Evolutionary conservation across 2,113 vertebrate species (phyloP).

Genomic region (Psilopsiagon aurifrons): DNA sequence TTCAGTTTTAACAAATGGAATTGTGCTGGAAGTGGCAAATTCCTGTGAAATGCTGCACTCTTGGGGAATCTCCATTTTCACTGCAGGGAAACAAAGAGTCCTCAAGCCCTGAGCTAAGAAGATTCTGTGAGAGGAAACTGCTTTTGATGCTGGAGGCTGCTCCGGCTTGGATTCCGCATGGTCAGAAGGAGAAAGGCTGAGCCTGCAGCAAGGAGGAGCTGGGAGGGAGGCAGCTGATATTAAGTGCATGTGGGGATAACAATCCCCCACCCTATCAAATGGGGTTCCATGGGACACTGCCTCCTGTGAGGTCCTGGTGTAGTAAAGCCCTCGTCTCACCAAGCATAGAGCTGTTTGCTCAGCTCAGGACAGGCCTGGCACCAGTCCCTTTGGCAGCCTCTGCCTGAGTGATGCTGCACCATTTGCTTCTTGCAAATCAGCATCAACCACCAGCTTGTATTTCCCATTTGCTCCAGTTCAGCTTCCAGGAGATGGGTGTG

Average conservation of each 20-base stretch:
- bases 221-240: background rate
- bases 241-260: background rate
- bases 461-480: accelerated
- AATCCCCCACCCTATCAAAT: background rate
- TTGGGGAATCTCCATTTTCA: background rate
- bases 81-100: background rate
- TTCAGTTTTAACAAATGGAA: background rate
- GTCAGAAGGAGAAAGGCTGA: background rate
- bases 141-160: background rate
- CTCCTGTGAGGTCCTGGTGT: background rate
- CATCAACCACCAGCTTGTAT: accelerated
- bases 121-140: background rate
- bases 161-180: accelerated
- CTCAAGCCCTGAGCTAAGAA: background rate
- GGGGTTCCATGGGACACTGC: background rate
- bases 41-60: background rate
- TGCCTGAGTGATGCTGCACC: accelerated
- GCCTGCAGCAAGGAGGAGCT: background rate
- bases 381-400: accelerated
- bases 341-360: background rate
- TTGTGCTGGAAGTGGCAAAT: background rate
- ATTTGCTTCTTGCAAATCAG: accelerated
- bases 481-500: background rate
- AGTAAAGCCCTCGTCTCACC: background rate
- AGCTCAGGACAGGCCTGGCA: background rate